Conservation (phyloP, 2,888 invertebrate species). For the Dichetophora obliterata region DNA sequence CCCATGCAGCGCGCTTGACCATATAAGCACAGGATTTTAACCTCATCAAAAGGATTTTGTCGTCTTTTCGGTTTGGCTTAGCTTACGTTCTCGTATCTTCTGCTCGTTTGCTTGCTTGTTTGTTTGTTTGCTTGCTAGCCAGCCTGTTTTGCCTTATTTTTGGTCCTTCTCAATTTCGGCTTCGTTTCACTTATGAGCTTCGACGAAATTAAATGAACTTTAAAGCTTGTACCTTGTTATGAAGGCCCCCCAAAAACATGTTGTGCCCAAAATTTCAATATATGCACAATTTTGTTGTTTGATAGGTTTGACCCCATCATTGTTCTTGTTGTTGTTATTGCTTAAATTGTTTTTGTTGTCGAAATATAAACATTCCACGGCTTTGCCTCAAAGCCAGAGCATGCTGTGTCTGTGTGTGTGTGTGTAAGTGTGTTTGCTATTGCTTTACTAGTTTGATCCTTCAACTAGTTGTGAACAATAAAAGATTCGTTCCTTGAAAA, state of each 20-base stretch:
- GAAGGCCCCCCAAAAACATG: not conserved
- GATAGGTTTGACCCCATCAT: not conserved
- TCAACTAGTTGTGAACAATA: too few relatives aligned
- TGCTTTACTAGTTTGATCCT: too few relatives aligned
- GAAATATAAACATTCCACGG: not conserved
- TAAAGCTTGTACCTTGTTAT: constrained; percentile 5
- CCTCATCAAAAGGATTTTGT: constrained; percentile 40
- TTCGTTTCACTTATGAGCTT: not conserved
- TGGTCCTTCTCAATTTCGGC: too few relatives aligned
- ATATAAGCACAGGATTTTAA: constrained; percentile 20
- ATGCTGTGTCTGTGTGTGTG: not conserved
- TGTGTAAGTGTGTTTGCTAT: not conserved
- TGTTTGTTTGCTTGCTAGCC: not conserved
- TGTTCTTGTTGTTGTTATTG: not conserved
- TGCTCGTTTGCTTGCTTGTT: not conserved
- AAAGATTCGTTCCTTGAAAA: too few relatives aligned
- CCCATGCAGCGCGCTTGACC: constrained; percentile 16
- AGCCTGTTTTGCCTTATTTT: not conserved
- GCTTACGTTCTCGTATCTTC: not conserved
- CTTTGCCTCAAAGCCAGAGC: too few relatives aligned
- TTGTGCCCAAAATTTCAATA: not conserved
- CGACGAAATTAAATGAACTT: constrained; percentile 22
- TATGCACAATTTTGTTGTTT: not conserved
- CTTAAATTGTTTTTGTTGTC: not conserved
- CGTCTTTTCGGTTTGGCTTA: constrained; percentile 30